Percentiles rank a stretch among this genome's conserved stretches.
Conservation (phyloP, 2,797 vertebrate genomes). For the Acestrorhynchus altus region DNA sequence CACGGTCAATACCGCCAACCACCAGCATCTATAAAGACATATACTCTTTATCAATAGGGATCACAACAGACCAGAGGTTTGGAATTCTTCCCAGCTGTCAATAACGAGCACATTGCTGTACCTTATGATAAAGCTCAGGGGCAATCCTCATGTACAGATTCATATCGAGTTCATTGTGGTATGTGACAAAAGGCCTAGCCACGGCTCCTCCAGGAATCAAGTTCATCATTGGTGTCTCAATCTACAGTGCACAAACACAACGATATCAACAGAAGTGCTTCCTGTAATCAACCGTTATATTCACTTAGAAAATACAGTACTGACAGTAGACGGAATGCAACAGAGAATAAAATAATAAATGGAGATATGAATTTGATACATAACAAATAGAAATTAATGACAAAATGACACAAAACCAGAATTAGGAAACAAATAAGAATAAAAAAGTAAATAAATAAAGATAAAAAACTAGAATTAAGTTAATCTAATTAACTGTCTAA, state of each 20-base stretch:
- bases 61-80: no score
- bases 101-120: constrained; percentile 54
- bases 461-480: no score
- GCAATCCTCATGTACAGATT: constrained; percentile 97
- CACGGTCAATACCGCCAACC: constrained; percentile 94
- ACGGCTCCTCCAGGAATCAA: constrained; percentile 95
- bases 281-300: no score
- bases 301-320: no score
- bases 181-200: constrained; percentile 93
- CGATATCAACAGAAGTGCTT: background rate
- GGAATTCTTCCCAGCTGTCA: background rate
- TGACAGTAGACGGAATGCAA: no score
- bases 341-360: no score
- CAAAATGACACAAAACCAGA: no score
- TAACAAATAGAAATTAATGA: no score
- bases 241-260: constrained; percentile 68
- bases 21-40: constrained; percentile 88
- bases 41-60: background rate
- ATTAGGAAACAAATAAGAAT: no score
- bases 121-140: constrained; percentile 98
- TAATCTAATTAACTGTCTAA: no score
- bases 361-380: no score
- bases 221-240: constrained; percentile 99
- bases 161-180: constrained; percentile 98
- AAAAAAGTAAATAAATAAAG: no score